Percentiles rank a stretch among this genome's conserved stretches.
phyloP scores from a whole-genome alignment of 2,113 vertebrate genomes.

The Ornithorhynchus anatinus region DNA sequence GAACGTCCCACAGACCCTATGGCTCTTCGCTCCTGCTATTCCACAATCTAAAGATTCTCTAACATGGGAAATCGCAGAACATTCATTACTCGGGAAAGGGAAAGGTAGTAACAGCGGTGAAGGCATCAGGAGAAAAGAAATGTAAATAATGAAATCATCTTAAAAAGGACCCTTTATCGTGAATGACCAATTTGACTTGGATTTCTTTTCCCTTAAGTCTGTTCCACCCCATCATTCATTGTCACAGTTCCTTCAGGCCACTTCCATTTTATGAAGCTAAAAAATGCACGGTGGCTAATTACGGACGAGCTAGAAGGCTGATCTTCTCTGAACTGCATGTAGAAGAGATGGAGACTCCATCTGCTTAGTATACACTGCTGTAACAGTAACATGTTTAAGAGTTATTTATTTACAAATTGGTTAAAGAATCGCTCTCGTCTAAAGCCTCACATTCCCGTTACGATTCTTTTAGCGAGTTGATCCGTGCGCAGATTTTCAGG shows the following conservation, averaged over 20 bases:
- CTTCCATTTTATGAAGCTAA: conserved; percentile 43
- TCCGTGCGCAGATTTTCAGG: conserved; percentile 96
- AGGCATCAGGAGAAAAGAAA: conserved; percentile 37
- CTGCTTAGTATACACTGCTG: conserved; percentile 50
- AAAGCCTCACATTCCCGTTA: conserved; percentile 62
- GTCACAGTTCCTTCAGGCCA: conserved; percentile 8
- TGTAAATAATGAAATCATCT: conserved; percentile 48
- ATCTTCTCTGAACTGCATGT: conserved; percentile 41
- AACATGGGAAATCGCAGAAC: conserved; percentile 47
- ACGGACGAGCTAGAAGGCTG: conserved; percentile 54
- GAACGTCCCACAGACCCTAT: conserved; percentile 64
- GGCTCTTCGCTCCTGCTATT: conserved; percentile 64
- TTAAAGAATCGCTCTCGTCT: conserved; percentile 31
- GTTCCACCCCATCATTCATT: conserved; percentile 17
- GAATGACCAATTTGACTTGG: conserved; percentile 49
- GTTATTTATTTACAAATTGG: conserved; percentile 58
- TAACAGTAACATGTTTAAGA: conserved; percentile 53
- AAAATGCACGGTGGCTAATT: conserved; percentile 44
- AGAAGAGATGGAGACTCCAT: conserved; percentile 43
- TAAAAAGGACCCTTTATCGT: conserved; percentile 53
- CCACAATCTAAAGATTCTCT: conserved; percentile 57
- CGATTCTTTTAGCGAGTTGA: conserved; percentile 91
- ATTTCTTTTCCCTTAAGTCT: conserved; percentile 37
- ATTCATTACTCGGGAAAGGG: conserved; percentile 30
- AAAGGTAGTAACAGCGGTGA: conserved; percentile 40